Base-by-base conservation (phyloP, 2,797 vertebrate species). In the Rhynchonycteris naso region DNA sequence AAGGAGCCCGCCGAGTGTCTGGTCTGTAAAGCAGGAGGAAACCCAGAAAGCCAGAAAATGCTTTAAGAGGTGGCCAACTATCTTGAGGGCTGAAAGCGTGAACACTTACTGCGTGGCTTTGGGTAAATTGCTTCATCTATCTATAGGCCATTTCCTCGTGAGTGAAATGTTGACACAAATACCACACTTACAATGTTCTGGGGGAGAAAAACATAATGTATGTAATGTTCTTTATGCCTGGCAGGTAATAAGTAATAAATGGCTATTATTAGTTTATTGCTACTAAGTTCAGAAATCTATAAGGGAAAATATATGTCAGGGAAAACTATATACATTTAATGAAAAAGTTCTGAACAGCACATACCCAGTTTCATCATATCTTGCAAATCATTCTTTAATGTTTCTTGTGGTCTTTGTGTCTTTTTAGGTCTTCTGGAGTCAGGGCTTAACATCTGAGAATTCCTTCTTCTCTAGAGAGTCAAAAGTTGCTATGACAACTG, bases 401-500 rank as follows among this genome's bases (percentile, higher is more conserved):
- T 95, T 92, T 35, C 82, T 95, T 96, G 95, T 69, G 91, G 92
- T 93, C 82, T 91, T 94, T 94, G 78, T 88, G 65, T 94, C 85
- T 84, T 96, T 97, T 94, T 96, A 95, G 88, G 74, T 97, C 58
- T 89, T 96, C 85, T 95, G 66, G 90, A 94, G 50, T 92, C 69
- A 69, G 88, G 71, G 52, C 78, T 96, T 93, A 93, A 89, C 85
- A 96, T 96, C 88, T 56, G 80, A 97, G 95, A 97, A 95, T 93
- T 96, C 74, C 85, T 94, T 96, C 85, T 81, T 95, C 93, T 94
- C 79, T 84, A 30, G 88, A 33, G 95, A 93, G 88, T 97, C 94
- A 95, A 96, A 97, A 96, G 97, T 97, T 97, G 95, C 96, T 96
- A 97, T 97, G 97, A 97, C 97, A 97, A 97, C 93, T 97, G 96